Evolutionary conservation across 2,888 invertebrate species (phyloP), one percentile per base, ranked within the genome.

Genomic region (Acanthosepion lycidas): DNA sequence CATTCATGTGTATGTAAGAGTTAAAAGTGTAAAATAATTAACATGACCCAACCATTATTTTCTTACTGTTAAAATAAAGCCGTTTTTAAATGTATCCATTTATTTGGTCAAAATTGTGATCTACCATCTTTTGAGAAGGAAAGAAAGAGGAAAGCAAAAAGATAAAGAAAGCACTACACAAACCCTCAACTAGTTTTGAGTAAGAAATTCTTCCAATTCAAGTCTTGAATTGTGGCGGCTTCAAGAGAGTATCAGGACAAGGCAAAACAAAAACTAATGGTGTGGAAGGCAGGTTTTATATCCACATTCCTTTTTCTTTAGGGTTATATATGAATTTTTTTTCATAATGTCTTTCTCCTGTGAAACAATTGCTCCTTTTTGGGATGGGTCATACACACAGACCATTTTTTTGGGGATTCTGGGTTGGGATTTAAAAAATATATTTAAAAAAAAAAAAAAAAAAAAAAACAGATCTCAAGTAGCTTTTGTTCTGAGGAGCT

Each of bases 21-120:
- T 94, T 94, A 94, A 48, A 94, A 94, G 94, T 94, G 94, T 94
- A 94, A 94, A 94, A 94, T 94, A 94, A 94, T 93, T 94, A 94
- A 94, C 94, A 94, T 64, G 53, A 94, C 94, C 94, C 94, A 94
- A 64, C 48, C 94, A 93, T 94, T 94, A 94, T 94, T 94, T 94
- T 94, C 94, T 94, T 94, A 94, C 94, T 94, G 94, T 94, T 94
- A 94, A 94, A 94, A 94, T 94, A 94, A 94, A 64, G 42, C 64
- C 53, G 55, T 94, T 94, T 94, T 94, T 94, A 94, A 94, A 94
- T 94, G 94, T 94, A 94, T 94, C 53, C 93, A 93, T 55, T 64
- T 94, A 94, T 94, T 94, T 94, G 94, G 94, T 94, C 94, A 33
- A 94, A 51, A 94, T 59, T 64, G 49, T 94, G 55, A 53, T 94